Evolutionary conservation across 2,888 invertebrate species (phyloP).

Genomic region (Agonopterix alstromeriana): DNA sequence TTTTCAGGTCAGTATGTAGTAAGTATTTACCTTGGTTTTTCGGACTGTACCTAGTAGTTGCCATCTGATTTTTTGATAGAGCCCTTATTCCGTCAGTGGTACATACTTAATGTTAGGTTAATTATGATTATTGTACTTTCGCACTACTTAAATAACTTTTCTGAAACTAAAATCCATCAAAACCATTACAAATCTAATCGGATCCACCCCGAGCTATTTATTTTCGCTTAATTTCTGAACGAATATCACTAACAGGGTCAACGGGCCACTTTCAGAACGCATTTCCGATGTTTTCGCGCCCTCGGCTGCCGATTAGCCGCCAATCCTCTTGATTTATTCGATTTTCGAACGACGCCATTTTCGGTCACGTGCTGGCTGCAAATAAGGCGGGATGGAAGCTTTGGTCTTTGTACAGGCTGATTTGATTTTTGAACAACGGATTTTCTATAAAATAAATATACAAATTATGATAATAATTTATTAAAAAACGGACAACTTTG

Average conservation of each 20-base stretch:
- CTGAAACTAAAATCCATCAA: neutral
- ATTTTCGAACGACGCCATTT: conserved; percentile 62
- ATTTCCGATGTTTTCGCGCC: conserved; percentile 38
- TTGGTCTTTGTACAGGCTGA: conserved; percentile 28
- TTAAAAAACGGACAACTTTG: no score
- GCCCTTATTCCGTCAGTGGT: no score
- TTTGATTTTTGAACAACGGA: conserved; percentile 8
- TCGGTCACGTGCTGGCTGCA: conserved; percentile 54
- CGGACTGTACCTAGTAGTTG: no score
- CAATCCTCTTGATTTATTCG: conserved; percentile 70
- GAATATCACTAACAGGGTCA: conserved; percentile 6
- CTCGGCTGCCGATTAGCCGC: conserved; percentile 48
- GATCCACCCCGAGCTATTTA: conserved; percentile 20
- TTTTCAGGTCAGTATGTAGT: no score
- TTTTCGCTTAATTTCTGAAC: conserved; percentile 26
- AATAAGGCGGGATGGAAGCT: conserved; percentile 31
- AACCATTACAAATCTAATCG: conserved; percentile 4
- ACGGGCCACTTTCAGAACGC: conserved; percentile 14
- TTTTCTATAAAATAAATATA: no score
- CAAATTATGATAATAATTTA: no score
- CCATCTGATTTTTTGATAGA: no score
- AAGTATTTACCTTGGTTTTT: no score
- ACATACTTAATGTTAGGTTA: no score
- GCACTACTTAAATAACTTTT: no score
- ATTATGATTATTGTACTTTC: no score